These are phyloP conservation scores for Corythucha ciliata DNA, from an alignment of 2,888 invertebrate genomes.

Conservation along the genomic window DNA sequence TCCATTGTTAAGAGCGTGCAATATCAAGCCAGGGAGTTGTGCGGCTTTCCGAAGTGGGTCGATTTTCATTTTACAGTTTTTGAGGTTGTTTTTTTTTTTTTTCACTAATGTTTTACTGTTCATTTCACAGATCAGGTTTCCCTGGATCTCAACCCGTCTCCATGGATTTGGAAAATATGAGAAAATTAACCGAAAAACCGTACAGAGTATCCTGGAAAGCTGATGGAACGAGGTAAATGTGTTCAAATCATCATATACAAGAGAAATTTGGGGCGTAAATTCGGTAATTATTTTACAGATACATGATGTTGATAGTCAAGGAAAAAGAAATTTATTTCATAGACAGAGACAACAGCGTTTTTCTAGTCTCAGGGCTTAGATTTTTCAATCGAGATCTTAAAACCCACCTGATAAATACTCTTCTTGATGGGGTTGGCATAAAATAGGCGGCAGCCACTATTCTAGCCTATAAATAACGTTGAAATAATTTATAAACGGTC, in stretches of 20 bases:
- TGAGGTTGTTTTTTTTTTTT: not conserved
- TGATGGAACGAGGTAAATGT: slow-evolving; percentile 75
- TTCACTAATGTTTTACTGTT: not conserved
- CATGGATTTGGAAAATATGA: slow-evolving; percentile 77
- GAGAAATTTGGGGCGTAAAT: not conserved
- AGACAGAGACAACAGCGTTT: slow-evolving; percentile 90
- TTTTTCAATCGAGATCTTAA: slow-evolving; percentile 67
- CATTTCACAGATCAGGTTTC: slow-evolving; percentile 55
- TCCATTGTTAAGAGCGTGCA: slow-evolving; percentile 57
- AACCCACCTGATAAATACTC: slow-evolving; percentile 65
- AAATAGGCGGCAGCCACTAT: not conserved
- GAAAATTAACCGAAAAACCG: slow-evolving; percentile 62
- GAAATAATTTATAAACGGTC: slow-evolving; percentile 14
- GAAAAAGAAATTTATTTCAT: slow-evolving; percentile 80
- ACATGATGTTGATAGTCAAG: slow-evolving; percentile 91
- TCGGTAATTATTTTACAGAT: slow-evolving; percentile 53
- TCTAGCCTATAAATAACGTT: not conserved
- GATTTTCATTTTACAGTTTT: not conserved
- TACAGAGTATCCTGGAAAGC: slow-evolving; percentile 99
- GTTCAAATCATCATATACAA: not conserved
- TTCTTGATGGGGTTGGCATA: slow-evolving; percentile 78
- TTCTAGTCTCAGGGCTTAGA: slow-evolving; percentile 66
- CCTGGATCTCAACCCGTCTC: slow-evolving; percentile 97
- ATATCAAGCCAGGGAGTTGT: slow-evolving; percentile 64
- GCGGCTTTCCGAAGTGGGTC: slow-evolving; percentile 50